Percentiles rank a stretch among this genome's conserved stretches.
Conservation (phyloP, 2,113 vertebrate species). For the Gymnocephalus cernua region DNA sequence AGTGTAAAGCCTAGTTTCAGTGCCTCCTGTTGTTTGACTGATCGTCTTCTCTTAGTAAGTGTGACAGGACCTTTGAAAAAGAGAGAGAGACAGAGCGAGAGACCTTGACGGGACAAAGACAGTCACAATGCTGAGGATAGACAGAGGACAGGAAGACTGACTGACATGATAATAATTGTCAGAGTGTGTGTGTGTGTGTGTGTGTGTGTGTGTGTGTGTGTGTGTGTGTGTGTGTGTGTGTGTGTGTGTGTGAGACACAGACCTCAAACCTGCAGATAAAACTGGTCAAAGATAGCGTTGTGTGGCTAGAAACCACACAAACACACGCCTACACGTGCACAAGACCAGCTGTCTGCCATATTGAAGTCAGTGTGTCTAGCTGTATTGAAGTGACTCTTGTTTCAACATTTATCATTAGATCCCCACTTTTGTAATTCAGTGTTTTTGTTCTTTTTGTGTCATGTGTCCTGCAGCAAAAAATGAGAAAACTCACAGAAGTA, state of each 20-base stretch:
- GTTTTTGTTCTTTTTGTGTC: neutral
- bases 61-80: conserved; percentile 31
- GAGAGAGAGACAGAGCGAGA: neutral
- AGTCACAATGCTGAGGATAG: neutral
- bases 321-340: neutral
- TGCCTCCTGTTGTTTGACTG: conserved; percentile 29
- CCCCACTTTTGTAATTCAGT: neutral
- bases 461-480: neutral
- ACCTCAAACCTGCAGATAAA: conserved; percentile 24
- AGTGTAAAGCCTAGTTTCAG: conserved; percentile 27
- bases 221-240: neutral
- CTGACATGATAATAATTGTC: neutral
- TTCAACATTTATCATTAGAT: neutral
- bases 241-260: neutral
- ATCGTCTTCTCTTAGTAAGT: conserved; percentile 32
- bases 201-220: neutral
- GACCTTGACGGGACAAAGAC: neutral
- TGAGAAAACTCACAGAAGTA: conserved; percentile 17
- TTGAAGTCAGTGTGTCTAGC: neutral
- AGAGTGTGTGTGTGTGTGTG: too few species aligned
- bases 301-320: neutral
- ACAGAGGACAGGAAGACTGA: conserved; percentile 15
- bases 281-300: neutral
- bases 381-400: neutral
- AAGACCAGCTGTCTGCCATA: neutral